Evolutionary conservation across 2,888 invertebrate species (phyloP).

Genomic region (Platypus cylindrus): DNA sequence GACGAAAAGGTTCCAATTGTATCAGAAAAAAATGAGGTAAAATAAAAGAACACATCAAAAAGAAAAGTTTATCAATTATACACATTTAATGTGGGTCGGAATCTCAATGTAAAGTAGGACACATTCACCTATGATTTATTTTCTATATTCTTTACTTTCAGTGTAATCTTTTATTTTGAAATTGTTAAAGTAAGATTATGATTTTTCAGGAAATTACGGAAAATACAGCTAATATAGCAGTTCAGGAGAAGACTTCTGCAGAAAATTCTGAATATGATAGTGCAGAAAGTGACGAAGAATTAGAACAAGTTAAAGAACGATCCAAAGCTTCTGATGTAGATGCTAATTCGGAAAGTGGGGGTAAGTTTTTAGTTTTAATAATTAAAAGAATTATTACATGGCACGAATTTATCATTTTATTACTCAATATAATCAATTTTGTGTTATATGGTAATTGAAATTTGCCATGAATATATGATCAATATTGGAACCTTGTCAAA

Average conservation of each 20-base stretch:
- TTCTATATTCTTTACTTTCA: too few relatives aligned
- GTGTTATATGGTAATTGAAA: too few relatives aligned
- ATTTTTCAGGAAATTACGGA: conserved; percentile 25
- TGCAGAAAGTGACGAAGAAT: conserved; percentile 28
- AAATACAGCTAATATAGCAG: conserved; percentile 13
- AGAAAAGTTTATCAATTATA: conserved; percentile 18
- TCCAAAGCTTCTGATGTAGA: conserved; percentile 21
- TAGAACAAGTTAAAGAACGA: conserved; percentile 16
- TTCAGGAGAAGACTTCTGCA: conserved; percentile 23
- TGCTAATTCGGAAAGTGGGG: conserved; percentile 16
- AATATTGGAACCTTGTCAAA: too few relatives aligned
- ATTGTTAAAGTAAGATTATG: conserved; percentile 15
- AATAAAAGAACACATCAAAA: conserved; percentile 11
- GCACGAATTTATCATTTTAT: too few relatives aligned
- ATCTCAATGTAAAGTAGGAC: conserved; percentile 29
- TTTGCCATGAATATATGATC: too few relatives aligned
- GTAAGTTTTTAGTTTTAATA: conserved; percentile 34
- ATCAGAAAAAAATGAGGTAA: conserved; percentile 10
- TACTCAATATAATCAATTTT: too few relatives aligned
- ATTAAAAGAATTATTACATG: too few relatives aligned
- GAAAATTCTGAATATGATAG: conserved; percentile 33
- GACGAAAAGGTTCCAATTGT: conserved; percentile 1
- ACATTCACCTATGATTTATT: conserved; percentile 19
- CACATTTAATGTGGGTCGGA: conserved; percentile 27
- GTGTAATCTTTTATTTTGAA: conserved; percentile 2